Percentiles rank a stretch among this genome's conserved stretches.
Conservation (phyloP, 1,140 invertebrate species). For the Caerostris darwini region DNA sequence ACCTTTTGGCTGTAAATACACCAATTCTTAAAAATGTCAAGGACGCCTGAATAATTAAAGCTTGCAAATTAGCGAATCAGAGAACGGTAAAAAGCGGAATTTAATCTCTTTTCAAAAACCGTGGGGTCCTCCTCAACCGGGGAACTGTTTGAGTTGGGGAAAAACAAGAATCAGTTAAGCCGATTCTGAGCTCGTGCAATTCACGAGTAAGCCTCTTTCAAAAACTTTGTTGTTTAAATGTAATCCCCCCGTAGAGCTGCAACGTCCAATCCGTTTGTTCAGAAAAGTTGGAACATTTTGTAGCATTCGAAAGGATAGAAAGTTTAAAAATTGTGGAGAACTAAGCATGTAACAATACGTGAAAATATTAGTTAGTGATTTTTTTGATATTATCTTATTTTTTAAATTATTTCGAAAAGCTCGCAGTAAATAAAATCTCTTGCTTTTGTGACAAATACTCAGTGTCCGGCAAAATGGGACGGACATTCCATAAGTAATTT, state of each 20-base stretch:
- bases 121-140: neutral
- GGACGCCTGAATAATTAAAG: slow-evolving; percentile 2
- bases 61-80: neutral
- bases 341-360: too few species aligned
- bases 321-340: too few species aligned
- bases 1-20: neutral
- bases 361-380: too few species aligned
- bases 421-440: too few species aligned
- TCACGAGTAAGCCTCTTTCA: slow-evolving; percentile 2
- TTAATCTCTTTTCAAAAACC: neutral
- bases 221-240: slow-evolving; percentile 32
- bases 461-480: too few species aligned
- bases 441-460: too few species aligned
- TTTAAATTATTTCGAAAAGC: too few species aligned
- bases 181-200: neutral
- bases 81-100: neutral
- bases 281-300: too few species aligned
- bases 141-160: neutral
- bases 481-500: too few species aligned
- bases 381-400: too few species aligned
- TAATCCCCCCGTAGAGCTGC: neutral
- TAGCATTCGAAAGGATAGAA: too few species aligned
- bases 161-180: slow-evolving; percentile 7
- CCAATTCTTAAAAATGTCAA: neutral
- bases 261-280: neutral